These are phyloP conservation scores for Paraescarpia echinospica DNA, from an alignment of 1,140 invertebrate genomes.

Conservation along the genomic window DNA sequence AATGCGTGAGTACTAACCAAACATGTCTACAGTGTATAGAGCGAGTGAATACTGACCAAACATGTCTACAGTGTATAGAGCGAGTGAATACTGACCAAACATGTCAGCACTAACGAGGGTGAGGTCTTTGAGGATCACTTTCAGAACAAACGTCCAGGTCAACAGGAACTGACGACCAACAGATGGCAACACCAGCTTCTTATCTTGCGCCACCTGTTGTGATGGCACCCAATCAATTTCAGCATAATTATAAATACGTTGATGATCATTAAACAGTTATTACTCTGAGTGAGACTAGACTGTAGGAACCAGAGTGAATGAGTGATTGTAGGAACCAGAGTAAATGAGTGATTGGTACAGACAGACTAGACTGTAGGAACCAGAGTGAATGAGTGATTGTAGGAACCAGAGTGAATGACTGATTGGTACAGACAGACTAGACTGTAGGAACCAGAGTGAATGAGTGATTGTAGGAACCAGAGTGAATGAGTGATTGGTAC, in stretches of 20 bases:
- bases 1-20: not conserved
- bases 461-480: no score
- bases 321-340: no score
- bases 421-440: no score
- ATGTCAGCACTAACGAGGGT: not conserved
- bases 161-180: not conserved
- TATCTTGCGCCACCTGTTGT: not conserved
- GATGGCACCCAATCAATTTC: not conserved
- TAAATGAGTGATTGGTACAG: no score
- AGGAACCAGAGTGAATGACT: no score
- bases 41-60: not conserved
- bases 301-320: no score
- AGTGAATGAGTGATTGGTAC: no score
- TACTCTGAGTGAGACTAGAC: no score
- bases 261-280: no score
- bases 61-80: not conserved
- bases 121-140: not conserved
- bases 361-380: no score
- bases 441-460: no score
- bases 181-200: not conserved
- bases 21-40: not conserved
- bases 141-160: not conserved
- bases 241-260: not conserved
- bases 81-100: not conserved
- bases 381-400: no score